Percentiles rank a stretch among this genome's conserved stretches.
Conservation (phyloP, 2,797 vertebrate genomes). For the Tympanoctomys barrerae region DNA sequence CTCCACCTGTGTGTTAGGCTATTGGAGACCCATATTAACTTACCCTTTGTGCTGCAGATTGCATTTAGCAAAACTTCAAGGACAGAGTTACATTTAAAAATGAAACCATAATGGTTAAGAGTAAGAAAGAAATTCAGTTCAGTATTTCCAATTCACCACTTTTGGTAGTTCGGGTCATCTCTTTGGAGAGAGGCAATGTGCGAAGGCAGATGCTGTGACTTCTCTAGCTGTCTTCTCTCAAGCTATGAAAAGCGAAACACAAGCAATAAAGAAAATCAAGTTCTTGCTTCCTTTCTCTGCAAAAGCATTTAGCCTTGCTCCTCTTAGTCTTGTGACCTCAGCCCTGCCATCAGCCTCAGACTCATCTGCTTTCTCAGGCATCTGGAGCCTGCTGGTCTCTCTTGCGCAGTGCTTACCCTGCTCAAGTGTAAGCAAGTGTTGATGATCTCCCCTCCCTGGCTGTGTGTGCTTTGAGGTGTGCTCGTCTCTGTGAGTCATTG, state of each 20-base stretch:
- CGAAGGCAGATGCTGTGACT: neutral
- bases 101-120: neutral
- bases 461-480: neutral
- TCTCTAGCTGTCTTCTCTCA: neutral
- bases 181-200: neutral
- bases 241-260: neutral
- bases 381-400: neutral
- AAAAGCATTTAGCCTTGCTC: neutral
- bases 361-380: neutral
- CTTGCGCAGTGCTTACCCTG: neutral
- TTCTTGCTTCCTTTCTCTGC: neutral
- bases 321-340: neutral
- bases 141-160: neutral
- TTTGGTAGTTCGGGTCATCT: neutral
- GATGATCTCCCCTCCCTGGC: neutral
- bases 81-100: constrained; percentile 22
- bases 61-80: neutral
- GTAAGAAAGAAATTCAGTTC: neutral
- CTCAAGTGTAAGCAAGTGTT: neutral
- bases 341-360: neutral
- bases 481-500: neutral
- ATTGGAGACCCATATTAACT: constrained; percentile 14
- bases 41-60: neutral
- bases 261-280: constrained; percentile 3
- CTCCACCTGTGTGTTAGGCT: neutral